Base-by-base conservation (phyloP, 2,797 vertebrate species). In the Allochrocebus solatus region DNA sequence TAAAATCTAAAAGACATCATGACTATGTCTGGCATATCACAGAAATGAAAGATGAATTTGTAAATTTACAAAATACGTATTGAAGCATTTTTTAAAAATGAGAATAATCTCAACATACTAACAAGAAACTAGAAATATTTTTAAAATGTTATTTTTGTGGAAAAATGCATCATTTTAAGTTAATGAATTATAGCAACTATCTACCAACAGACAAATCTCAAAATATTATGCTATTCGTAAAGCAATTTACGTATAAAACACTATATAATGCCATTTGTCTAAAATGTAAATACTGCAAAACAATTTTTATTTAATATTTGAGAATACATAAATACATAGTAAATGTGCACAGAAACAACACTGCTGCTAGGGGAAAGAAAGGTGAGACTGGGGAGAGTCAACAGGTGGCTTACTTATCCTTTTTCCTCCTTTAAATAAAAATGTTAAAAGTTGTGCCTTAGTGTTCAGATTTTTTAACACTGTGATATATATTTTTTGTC, bases 341-440 rank as follows among this genome's bases (percentile, higher is more conserved):
- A 64, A 81, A 64, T 67, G 74, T 48, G 19, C 8, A 36, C 5
- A 21, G 17, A 64, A 70, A 61, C 3, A 86, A 67, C 55, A 48
- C 6, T 55, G 13, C 9, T 67, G 33, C 4, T 55, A 21, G 8
- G 1, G 5, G 5, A 75, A 79, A 76, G 24, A 85, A 70, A 83
- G 0, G 26, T 4, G 33, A 46, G 10, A 80, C 4, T 21, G 2
- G 4, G 3, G 72, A 89, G 4, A 76, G 3, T 6, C 22, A 46
- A 46, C 21, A n/a, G 21, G 53, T 1, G 22, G 8, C 12, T 70
- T 79, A 14, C 0, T 2, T n/a, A 3, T 39, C 28, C 4, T 17
- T 55, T 26, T 26, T 16, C 4, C 28, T 39, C 28, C 16, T 16
- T 79, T n/a, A 76, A 82, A 94, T 43, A 43, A 48, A 74, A 83